phyloP scores from a whole-genome alignment of 2,888 invertebrate species.

The Lycia hirtaria region DNA sequence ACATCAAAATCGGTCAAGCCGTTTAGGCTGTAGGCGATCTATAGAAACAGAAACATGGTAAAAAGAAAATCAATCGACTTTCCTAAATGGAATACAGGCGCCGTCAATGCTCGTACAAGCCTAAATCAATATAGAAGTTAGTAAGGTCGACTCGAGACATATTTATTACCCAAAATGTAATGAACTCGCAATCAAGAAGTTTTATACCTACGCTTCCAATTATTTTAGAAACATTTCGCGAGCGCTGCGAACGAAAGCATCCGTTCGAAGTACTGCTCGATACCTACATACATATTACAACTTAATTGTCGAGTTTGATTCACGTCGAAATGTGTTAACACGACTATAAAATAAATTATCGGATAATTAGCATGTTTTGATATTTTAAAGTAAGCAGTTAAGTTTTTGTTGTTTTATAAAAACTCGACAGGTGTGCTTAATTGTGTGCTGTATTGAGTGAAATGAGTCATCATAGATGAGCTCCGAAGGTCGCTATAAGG shows the following conservation, averaged over 20 bases:
- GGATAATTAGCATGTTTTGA: slow-evolving; percentile 21
- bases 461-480: slow-evolving; percentile 24
- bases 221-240: background rate
- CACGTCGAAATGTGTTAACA: slow-evolving; percentile 18
- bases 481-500: slow-evolving; percentile 23
- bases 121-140: too few relatives aligned
- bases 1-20: too few relatives aligned
- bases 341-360: slow-evolving; percentile 20
- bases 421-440: slow-evolving; percentile 17
- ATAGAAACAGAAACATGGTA: too few relatives aligned
- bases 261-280: background rate
- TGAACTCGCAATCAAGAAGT: slow-evolving; percentile 9
- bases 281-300: background rate
- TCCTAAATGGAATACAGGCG: too few relatives aligned
- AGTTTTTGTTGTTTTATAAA: slow-evolving; percentile 19
- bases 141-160: background rate
- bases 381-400: slow-evolving; percentile 8
- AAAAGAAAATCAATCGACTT: too few relatives aligned
- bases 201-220: slow-evolving; percentile 4
- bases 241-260: background rate
- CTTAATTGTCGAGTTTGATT: slow-evolving; percentile 5
- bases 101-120: too few relatives aligned
- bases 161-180: slow-evolving; percentile 4
- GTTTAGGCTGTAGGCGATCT: too few relatives aligned
- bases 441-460: slow-evolving; percentile 3